phyloP scores from a whole-genome alignment of 1,140 invertebrate genomes.

The Diuraphis noxia region DNA sequence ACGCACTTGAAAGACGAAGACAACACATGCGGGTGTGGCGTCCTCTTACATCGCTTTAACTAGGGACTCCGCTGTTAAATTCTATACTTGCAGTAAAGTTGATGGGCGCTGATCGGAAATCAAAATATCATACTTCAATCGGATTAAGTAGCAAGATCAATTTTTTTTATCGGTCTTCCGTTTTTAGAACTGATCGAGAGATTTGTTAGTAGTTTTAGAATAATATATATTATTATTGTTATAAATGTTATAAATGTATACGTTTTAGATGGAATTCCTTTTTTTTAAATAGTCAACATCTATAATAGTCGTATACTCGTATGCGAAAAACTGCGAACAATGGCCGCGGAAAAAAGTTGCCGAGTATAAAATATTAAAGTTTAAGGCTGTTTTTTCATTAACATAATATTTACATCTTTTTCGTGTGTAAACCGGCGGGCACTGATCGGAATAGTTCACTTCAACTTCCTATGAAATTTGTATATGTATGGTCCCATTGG shows the following conservation, averaged over 20 bases:
- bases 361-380: not conserved
- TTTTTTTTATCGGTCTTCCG: not conserved
- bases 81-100: too few species aligned
- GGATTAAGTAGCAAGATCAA: too few species aligned
- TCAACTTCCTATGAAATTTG: not conserved
- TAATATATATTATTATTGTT: too few species aligned
- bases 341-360: not conserved
- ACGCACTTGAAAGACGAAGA: too few species aligned
- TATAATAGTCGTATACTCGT: not conserved
- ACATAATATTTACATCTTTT: not conserved
- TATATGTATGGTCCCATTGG: not conserved
- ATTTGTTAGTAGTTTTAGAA: not conserved
- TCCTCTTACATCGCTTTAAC: too few species aligned
- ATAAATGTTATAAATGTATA: too few species aligned
- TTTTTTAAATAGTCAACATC: not conserved
- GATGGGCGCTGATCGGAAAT: too few species aligned
- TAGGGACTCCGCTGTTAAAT: too few species aligned
- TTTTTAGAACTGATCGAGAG: not conserved
- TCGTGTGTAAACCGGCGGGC: not conserved
- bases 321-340: not conserved
- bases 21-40: too few species aligned
- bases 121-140: too few species aligned
- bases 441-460: not conserved
- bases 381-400: not conserved
- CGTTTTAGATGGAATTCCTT: not conserved